These are phyloP conservation scores for Leuctra nigra DNA, from an alignment of 2,888 invertebrate species.

Conservation along the genomic window DNA sequence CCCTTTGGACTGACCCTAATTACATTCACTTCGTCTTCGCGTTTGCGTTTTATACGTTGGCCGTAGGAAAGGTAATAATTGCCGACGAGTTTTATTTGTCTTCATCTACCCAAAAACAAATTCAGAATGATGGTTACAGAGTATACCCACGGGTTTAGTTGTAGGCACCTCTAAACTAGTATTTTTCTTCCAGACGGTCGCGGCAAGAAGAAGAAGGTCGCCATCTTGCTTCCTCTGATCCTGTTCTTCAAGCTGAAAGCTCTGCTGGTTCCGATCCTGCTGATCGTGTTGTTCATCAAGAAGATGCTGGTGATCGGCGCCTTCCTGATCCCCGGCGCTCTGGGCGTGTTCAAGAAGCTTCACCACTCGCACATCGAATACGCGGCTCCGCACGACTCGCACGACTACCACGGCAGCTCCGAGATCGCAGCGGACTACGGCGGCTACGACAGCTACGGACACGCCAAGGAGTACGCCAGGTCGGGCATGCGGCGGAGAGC, in stretches of 20 bases:
- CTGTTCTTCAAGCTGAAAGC: slow-evolving; percentile 46
- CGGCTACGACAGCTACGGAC: slow-evolving; percentile 6
- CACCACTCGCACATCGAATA: not conserved
- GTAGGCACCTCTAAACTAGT: too few relatives aligned
- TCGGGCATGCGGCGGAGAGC: slow-evolving; percentile 10
- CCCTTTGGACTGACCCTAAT: too few relatives aligned
- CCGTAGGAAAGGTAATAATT: slow-evolving; percentile 16
- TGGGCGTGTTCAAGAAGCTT: slow-evolving; percentile 42
- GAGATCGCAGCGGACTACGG: slow-evolving; percentile 1
- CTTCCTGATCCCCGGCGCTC: slow-evolving; percentile 48
- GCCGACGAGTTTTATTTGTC: too few relatives aligned
- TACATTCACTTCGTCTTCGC: too few relatives aligned
- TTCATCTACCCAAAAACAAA: too few relatives aligned
- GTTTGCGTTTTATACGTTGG: too few relatives aligned
- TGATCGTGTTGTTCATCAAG: slow-evolving; percentile 58
- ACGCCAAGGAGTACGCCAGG: not conserved
- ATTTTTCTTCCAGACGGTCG: slow-evolving; percentile 19
- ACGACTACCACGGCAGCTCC: slow-evolving; percentile 15
- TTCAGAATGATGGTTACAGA: too few relatives aligned
- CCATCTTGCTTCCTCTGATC: slow-evolving; percentile 35
- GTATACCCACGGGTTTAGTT: too few relatives aligned
- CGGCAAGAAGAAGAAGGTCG: slow-evolving; percentile 28
- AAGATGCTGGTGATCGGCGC: slow-evolving; percentile 56
- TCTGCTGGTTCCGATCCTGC: slow-evolving; percentile 52
- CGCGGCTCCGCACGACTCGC: slow-evolving; percentile 4